These are phyloP conservation scores for Platanista minor DNA, from an alignment of 2,113 vertebrate species.

Conservation along the genomic window DNA sequence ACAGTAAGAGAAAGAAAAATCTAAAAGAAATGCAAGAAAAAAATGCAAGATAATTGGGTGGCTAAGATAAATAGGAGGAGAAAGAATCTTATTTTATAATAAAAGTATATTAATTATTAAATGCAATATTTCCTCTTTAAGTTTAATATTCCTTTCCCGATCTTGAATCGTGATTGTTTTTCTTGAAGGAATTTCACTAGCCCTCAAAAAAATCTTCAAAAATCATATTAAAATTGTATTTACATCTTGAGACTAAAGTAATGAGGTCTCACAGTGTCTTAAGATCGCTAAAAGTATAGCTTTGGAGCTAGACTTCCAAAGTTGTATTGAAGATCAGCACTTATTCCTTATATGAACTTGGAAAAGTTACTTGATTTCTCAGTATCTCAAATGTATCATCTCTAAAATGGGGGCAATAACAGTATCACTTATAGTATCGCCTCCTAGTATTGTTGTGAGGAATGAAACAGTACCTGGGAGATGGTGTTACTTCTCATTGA, in stretches of 20 bases:
- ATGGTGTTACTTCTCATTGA: not conserved
- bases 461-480: not conserved
- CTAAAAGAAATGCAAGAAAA: not conserved
- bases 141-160: not conserved
- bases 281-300: not conserved
- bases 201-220: not conserved
- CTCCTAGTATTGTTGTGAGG: not conserved
- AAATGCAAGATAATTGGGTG: not conserved
- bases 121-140: not conserved
- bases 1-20: not conserved
- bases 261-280: not conserved
- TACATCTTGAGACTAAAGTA: not conserved
- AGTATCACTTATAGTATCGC: not conserved
- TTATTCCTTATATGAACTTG: not conserved
- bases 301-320: not conserved
- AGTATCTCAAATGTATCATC: not conserved
- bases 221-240: not conserved
- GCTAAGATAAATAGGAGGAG: not conserved
- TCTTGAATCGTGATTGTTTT: not conserved
- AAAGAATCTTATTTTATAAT: not conserved
- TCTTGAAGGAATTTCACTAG: not conserved
- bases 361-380: not conserved
- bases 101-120: not conserved
- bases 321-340: not conserved
- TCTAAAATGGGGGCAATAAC: not conserved